Evolutionary conservation across 2,113 vertebrate genomes (phyloP).

Genomic region (Neolamprologus falcicula): DNA sequence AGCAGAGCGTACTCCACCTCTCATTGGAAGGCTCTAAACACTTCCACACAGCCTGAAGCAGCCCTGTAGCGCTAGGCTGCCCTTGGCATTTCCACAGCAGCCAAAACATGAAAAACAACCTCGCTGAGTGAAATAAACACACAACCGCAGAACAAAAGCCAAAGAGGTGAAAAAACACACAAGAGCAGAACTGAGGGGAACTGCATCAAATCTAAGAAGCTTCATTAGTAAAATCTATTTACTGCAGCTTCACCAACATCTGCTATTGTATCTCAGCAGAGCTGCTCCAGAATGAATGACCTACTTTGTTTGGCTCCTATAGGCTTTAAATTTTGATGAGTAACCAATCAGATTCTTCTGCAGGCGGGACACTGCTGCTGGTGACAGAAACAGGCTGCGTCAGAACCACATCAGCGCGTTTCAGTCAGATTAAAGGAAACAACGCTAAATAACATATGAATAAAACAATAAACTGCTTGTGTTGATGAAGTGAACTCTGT

Average conservation of each 20-base stretch:
- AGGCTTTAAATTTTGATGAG: background rate
- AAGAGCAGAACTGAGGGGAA: background rate
- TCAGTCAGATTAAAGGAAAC: background rate
- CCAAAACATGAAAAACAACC: background rate
- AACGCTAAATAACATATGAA: accelerated
- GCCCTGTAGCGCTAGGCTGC: background rate
- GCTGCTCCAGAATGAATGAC: background rate
- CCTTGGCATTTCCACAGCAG: background rate
- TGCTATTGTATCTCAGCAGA: background rate
- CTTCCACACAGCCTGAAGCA: background rate
- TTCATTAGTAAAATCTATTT: background rate
- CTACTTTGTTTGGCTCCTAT: background rate
- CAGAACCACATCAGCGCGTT: accelerated
- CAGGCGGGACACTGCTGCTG: background rate
- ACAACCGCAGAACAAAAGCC: background rate
- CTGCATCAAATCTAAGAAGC: background rate
- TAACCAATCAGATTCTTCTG: background rate
- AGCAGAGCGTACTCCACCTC: background rate
- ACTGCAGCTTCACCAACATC: background rate
- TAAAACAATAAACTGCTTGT: background rate
- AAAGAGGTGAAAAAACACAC: background rate
- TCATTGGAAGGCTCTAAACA: accelerated
- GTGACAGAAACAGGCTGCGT: background rate
- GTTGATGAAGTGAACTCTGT: background rate
- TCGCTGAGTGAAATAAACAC: background rate